These are phyloP conservation scores for Macrostomum cliftonense DNA, from an alignment of 2,888 invertebrate species.

Conservation along the genomic window DNA sequence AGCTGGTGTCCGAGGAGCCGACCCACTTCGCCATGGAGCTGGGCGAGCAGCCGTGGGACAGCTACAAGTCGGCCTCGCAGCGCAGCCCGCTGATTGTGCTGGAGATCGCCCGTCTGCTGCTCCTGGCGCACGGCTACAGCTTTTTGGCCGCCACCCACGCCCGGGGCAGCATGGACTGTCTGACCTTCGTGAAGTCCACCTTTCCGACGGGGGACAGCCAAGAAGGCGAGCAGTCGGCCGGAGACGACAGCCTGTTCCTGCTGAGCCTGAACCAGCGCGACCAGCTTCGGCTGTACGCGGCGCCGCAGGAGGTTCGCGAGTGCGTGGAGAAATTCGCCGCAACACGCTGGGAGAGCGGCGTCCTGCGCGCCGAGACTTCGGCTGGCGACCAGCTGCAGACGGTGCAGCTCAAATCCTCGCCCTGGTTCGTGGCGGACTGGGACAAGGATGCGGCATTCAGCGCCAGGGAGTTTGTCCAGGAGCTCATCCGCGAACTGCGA, in stretches of 20 bases:
- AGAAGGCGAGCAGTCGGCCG: no score
- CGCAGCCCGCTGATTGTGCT: constrained; percentile 8
- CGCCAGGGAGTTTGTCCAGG: constrained; percentile 2
- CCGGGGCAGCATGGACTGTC: constrained; percentile 8
- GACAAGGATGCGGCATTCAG: constrained; percentile 9
- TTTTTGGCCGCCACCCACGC: constrained; percentile 4
- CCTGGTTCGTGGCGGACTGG: constrained; percentile 10
- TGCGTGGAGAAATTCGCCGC: not conserved
- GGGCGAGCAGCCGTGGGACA: constrained; percentile 10
- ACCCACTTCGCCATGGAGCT: constrained; percentile 1
- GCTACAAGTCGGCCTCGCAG: constrained; percentile 7
- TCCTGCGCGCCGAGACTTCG: constrained; percentile 6
- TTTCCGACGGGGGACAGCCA: not conserved
- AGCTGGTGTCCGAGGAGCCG: no score
- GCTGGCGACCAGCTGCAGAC: not conserved
- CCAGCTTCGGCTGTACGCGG: constrained; percentile 7
- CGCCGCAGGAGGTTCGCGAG: constrained; percentile 6
- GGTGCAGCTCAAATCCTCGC: constrained; percentile 6
- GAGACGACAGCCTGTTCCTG: not conserved
- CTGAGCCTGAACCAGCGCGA: constrained; percentile 10
- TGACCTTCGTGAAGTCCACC: constrained; percentile 5
- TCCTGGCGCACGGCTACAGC: constrained; percentile 3
- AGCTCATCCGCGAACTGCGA: constrained; percentile 4
- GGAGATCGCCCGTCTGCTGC: constrained; percentile 2
- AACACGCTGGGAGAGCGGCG: constrained; percentile 8